Evolutionary conservation across 2,113 vertebrate species (phyloP).

Genomic region (Mesembrinibis cayennensis): DNA sequence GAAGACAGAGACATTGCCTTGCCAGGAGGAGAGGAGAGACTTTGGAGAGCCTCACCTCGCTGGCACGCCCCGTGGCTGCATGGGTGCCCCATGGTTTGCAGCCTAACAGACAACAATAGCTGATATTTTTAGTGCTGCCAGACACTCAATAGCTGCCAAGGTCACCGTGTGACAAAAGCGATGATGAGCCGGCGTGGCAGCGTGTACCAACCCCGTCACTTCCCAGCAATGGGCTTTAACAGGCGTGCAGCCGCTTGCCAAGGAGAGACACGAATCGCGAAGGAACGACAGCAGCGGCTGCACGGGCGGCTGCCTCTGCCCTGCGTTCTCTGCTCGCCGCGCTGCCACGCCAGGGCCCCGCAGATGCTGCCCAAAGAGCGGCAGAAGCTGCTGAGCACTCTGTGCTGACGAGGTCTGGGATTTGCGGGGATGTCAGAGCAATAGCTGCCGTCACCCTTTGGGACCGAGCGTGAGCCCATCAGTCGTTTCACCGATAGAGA

Average conservation of each 20-base stretch:
- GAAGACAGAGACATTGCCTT: accelerated
- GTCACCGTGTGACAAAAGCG: not conserved
- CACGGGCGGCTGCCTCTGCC: not conserved
- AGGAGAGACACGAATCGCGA: accelerated
- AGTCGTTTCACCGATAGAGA: accelerated
- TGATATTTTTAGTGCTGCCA: not conserved
- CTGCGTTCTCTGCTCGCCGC: accelerated
- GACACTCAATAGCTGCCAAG: not conserved
- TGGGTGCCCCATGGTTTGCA: not conserved
- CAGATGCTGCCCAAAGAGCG: not conserved
- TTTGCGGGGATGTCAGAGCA: not conserved
- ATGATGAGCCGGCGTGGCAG: not conserved
- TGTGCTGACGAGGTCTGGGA: not conserved
- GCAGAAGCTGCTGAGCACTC: not conserved
- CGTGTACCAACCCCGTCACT: not conserved
- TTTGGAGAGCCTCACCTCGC: not conserved
- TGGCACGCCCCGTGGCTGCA: accelerated
- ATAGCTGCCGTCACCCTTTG: accelerated
- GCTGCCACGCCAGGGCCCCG: accelerated
- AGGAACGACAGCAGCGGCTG: not conserved
- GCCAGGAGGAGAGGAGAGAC: not conserved
- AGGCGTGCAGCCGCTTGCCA: not conserved
- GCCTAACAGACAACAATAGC: not conserved
- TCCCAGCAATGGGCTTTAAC: not conserved
- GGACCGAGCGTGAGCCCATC: not conserved